A percentile compares a stretch with the other conserved stretches of the same genome.
These are phyloP conservation scores for Siniperca chuatsi DNA, from an alignment of 2,113 vertebrate species.

Conservation along the genomic window DNA sequence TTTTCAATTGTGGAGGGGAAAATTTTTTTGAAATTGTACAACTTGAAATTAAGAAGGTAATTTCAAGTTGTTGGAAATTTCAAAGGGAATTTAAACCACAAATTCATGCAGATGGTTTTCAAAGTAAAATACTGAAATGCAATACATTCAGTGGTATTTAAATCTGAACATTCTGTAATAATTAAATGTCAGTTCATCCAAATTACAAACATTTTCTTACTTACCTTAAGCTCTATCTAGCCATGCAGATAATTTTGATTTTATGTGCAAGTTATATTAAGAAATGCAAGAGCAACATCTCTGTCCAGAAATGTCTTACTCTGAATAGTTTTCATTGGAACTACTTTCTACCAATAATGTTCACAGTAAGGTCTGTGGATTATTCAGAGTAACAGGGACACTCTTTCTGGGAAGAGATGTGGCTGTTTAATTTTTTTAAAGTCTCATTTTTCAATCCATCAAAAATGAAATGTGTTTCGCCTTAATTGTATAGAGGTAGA, in stretches of 20 bases:
- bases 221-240: not conserved
- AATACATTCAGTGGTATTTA: not conserved
- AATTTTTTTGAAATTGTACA: not conserved
- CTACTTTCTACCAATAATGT: not conserved
- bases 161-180: not conserved
- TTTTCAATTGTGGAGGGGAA: too few relatives aligned
- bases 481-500: not conserved
- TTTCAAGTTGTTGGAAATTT: too few relatives aligned
- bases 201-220: not conserved
- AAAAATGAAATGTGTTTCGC: not conserved
- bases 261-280: not conserved
- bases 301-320: not conserved
- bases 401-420: not conserved
- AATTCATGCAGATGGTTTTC: not conserved
- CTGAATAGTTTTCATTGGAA: not conserved
- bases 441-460: not conserved
- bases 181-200: not conserved
- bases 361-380: not conserved
- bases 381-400: not conserved
- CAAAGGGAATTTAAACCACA: not conserved
- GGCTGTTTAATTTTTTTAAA: not conserved
- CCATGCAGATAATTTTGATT: not conserved
- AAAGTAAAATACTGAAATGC: not conserved
- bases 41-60: not conserved
- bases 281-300: not conserved